Evolutionary conservation across 2,797 vertebrate genomes (phyloP), one percentile per base, ranked within the genome.

Genomic region (Cirrhinus mrigala): DNA sequence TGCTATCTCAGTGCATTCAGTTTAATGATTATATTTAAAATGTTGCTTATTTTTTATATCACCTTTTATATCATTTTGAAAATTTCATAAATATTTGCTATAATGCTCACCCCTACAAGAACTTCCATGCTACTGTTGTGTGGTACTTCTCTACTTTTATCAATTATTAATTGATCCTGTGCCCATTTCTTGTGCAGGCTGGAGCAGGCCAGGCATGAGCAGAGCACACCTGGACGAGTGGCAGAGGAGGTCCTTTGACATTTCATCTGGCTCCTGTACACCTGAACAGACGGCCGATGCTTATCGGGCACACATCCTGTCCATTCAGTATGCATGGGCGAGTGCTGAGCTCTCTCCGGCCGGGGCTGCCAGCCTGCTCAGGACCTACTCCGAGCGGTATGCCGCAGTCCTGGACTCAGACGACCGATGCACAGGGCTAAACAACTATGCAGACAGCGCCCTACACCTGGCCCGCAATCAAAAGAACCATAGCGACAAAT

Each of bases 271-370:
- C 94, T 94, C 87, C 82, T 95, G 94, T 89, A 94, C 97, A 79
- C 94, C 97, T 64, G 92, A 92, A 92, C 97, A 98, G 96, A 98
- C 95, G 95, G 98, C 97, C 50, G 96, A 98, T 88, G 96, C 95
- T 71, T 97, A 96, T 92, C 96, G 97, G 91, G 97, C 96, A 82
- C 96, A 99, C 92, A 93, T 99, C 91, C 92, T 97, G 81, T 95
- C 91, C 86, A 94, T 99, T 96, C 97, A 99, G 92, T 97, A 98
- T 95, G 97, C 98, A 94, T 97, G 97, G 97, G 97, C 96, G 92
- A 96, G 92, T 93, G 94, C 95, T 0, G 96, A 97, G 93, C 93
- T 99, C 94, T 98, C 97, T 91, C 92, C 94, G 93, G 94, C 93
- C 92, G 96, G 95, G 77, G 93, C 95, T 91, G 91, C 93, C 94